These are phyloP conservation scores for Halichoerus grypus DNA, from an alignment of 2,113 vertebrate genomes.

Conservation along the genomic window DNA sequence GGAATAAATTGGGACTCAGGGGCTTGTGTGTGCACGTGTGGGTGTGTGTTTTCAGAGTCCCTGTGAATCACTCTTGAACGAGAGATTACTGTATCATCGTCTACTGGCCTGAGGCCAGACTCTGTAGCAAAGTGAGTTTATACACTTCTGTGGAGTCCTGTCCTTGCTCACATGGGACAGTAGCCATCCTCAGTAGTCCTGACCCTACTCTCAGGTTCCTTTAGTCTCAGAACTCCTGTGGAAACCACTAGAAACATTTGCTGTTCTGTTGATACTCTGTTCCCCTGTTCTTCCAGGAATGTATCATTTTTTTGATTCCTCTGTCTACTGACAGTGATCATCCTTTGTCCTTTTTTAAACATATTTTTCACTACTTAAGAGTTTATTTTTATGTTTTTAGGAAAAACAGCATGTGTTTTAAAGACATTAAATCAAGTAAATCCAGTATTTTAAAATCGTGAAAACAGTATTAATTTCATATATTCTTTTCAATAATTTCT, in stretches of 20 bases:
- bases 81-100: not conserved
- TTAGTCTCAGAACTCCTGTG: not conserved
- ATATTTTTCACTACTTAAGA: not conserved
- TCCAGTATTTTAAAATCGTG: not conserved
- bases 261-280: rapidly evolving
- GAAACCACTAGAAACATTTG: not conserved
- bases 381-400: not conserved
- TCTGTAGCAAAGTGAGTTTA: not conserved
- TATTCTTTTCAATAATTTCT: not conserved
- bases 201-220: rapidly evolving
- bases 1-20: not conserved
- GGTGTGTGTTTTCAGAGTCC: not conserved
- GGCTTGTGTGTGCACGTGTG: not conserved
- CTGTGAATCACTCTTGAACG: not conserved
- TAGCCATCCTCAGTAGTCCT: not conserved
- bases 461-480: not conserved
- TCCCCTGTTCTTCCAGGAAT: rapidly evolving
- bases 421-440: not conserved
- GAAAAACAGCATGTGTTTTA: not conserved
- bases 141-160: not conserved
- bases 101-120: not conserved
- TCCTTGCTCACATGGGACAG: not conserved
- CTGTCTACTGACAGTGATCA: not conserved
- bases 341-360: not conserved
- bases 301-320: not conserved